Percentiles rank a stretch among this genome's conserved stretches.
Conservation (phyloP, 1,140 invertebrate species). For the Oscheius sp. region DNA sequence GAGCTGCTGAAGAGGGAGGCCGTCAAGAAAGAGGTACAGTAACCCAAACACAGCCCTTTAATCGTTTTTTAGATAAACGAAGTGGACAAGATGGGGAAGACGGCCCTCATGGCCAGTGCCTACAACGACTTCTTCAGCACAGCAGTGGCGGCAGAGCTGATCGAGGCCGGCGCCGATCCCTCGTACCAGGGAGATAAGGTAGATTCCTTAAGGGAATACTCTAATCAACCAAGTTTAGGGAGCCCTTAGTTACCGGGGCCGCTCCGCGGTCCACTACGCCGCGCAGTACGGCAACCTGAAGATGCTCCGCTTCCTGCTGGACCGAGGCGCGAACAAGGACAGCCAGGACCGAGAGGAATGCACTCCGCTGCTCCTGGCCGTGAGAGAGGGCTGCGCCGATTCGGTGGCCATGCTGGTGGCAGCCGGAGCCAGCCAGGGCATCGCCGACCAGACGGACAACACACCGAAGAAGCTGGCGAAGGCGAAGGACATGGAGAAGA, state of each 20-base stretch:
- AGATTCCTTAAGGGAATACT: not conserved
- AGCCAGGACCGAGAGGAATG: constrained; percentile 7
- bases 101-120: constrained; percentile 13
- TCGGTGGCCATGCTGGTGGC: not conserved
- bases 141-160: not conserved
- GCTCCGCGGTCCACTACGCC: constrained; percentile 26
- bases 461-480: not conserved
- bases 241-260: not conserved
- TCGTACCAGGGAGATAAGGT: not conserved
- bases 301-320: constrained; percentile 13
- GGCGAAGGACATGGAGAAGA: not conserved
- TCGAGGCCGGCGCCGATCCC: not conserved
- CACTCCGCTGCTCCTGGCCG: constrained; percentile 26
- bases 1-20: not conserved
- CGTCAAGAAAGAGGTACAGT: not conserved
- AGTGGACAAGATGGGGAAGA: constrained; percentile 11
- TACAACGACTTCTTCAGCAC: not conserved
- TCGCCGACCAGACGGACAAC: not conserved
- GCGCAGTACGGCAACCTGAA: constrained; percentile 6
- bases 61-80: no score
- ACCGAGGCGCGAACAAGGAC: constrained; percentile 18
- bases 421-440: constrained; percentile 15
- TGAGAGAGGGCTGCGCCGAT: not conserved
- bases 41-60: no score
- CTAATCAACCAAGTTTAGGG: not conserved